These are phyloP conservation scores for Eleginops maclovinus DNA, from an alignment of 2,113 vertebrate species.

Conservation along the genomic window DNA sequence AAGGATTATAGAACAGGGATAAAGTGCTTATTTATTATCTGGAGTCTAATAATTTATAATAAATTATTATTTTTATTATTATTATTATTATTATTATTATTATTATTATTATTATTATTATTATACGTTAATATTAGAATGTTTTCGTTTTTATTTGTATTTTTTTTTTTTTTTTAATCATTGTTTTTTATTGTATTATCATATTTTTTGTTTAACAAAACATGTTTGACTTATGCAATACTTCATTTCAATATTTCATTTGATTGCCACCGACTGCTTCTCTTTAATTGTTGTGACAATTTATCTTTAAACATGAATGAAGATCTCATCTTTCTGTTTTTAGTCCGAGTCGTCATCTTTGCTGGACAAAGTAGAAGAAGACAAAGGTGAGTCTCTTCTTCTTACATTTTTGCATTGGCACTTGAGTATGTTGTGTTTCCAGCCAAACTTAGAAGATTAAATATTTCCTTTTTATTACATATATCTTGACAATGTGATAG, in stretches of 20 bases:
- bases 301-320: not conserved
- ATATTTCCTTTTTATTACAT: not conserved
- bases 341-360: slow-evolving; percentile 45
- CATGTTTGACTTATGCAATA: too few relatives aligned
- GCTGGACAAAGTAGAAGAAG: slow-evolving; percentile 80
- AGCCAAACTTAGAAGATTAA: not conserved
- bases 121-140: too few relatives aligned
- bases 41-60: too few relatives aligned
- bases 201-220: not conserved
- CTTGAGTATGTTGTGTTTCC: not conserved
- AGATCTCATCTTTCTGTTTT: slow-evolving; percentile 10
- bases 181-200: not conserved
- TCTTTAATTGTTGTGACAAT: not conserved
- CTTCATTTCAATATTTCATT: too few relatives aligned
- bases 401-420: not conserved
- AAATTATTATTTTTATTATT: too few relatives aligned
- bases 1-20: too few relatives aligned
- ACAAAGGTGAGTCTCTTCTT: slow-evolving; percentile 84
- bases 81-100: too few relatives aligned
- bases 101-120: not conserved
- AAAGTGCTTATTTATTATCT: too few relatives aligned
- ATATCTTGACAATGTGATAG: not conserved
- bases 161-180: too few relatives aligned
- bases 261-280: not conserved
- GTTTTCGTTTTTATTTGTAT: too few relatives aligned